Percentiles rank a stretch among this genome's conserved stretches.
Evolutionary conservation across 2,797 vertebrate genomes (phyloP).

Genomic region (Hipposideros larvatus): DNA sequence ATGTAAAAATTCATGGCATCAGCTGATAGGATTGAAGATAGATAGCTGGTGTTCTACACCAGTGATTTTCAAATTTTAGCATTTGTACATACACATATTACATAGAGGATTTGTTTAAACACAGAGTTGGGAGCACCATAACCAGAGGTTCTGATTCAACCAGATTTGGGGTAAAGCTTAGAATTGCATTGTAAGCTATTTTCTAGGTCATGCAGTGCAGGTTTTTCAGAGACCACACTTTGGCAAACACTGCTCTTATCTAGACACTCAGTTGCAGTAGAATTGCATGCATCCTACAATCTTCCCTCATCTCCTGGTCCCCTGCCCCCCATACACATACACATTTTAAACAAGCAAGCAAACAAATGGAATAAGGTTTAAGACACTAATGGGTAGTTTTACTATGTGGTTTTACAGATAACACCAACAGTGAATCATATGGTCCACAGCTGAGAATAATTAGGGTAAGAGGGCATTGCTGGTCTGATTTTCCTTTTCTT

Average conservation of each 20-base stretch:
- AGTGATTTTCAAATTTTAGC: not conserved
- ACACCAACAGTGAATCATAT: not conserved
- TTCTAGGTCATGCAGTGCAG: not conserved
- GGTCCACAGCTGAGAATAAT: not conserved
- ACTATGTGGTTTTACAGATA: not conserved
- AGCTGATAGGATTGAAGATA: not conserved
- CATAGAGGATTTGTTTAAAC: not conserved
- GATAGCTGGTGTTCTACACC: not conserved
- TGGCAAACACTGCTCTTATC: not conserved
- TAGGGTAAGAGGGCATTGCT: not conserved
- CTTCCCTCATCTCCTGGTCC: rapidly evolving
- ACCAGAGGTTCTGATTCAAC: not conserved
- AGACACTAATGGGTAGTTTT: not conserved
- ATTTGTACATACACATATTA: not conserved
- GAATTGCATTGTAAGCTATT: not conserved
- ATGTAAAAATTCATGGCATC: not conserved
- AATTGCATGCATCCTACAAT: not conserved
- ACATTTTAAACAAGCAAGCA: not conserved
- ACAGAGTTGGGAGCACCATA: not conserved
- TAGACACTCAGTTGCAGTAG: not conserved
- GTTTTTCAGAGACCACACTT: not conserved
- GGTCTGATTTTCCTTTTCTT: not conserved
- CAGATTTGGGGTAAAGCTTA: not conserved
- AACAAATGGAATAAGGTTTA: not conserved
- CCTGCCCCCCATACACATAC: not conserved